A percentile compares a stretch with the other conserved stretches of the same genome.
Conservation (phyloP, 2,113 vertebrate genomes). For the Synchiropus splendidus region DNA sequence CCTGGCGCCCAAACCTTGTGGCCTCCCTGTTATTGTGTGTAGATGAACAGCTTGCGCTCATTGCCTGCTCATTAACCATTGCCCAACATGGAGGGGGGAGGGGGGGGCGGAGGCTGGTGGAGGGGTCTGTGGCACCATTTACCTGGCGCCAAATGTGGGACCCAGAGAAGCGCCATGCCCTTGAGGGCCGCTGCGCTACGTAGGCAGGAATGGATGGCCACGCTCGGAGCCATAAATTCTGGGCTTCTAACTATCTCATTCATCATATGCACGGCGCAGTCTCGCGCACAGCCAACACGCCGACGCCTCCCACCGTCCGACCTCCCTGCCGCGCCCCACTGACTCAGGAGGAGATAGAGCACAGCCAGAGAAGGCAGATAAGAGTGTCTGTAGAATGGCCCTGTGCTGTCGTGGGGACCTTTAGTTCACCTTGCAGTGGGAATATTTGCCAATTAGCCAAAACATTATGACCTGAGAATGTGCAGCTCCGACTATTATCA, state of each 20-base stretch:
- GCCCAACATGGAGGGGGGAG: neutral
- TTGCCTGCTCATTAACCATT: slow-evolving; percentile 33
- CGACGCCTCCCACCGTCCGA: slow-evolving; percentile 19
- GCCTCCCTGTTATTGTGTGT: slow-evolving; percentile 49
- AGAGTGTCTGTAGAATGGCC: slow-evolving; percentile 48
- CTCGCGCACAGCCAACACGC: slow-evolving; percentile 16
- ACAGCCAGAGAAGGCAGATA: slow-evolving; percentile 45
- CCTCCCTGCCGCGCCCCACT: slow-evolving; percentile 24
- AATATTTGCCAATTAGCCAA: neutral
- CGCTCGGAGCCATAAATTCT: slow-evolving; percentile 59
- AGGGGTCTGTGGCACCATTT: slow-evolving; percentile 4
- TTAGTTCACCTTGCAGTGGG: slow-evolving; percentile 36
- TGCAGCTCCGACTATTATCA: too few relatives aligned
- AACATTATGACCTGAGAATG: too few relatives aligned
- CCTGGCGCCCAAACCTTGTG: slow-evolving; percentile 23
- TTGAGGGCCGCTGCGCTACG: slow-evolving; percentile 53
- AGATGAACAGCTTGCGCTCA: slow-evolving; percentile 47
- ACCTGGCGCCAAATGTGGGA: slow-evolving; percentile 8
- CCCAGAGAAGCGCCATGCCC: slow-evolving; percentile 40
- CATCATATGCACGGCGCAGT: slow-evolving; percentile 56
- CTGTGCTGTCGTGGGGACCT: slow-evolving; percentile 41
- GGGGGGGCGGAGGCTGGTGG: neutral
- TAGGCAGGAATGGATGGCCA: slow-evolving; percentile 50
- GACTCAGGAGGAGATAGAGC: slow-evolving; percentile 50
- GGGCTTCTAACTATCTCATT: slow-evolving; percentile 60